Evolutionary conservation across 2,113 vertebrate genomes (phyloP), one percentile per base, ranked within the genome.

Genomic region (Sinocyclocheilus grahami): DNA sequence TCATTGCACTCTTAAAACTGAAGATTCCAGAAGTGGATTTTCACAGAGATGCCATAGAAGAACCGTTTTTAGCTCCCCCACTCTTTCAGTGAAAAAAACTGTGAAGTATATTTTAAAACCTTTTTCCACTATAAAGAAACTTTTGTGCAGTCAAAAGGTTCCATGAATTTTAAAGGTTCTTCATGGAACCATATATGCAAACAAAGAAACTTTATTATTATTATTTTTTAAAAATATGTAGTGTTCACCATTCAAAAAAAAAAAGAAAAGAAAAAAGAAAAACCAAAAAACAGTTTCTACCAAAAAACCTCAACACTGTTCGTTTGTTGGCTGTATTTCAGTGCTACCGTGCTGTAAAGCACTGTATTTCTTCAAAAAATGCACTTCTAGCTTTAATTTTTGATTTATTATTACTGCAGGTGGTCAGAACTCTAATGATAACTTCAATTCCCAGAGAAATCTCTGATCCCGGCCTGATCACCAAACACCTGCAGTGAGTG

Each of bases 401-500:
- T 24, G 1, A n/a, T 87, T 63, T 20, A 1, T 87, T 82, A 14
- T 92, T 80, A 60, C 89, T 89, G 5, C 88, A 99, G 98, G 95
- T 97, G 0, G 96, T 96, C 39, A 95, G 96, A 89, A 99, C 97
- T 0, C 90, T 99, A 88, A 98, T 99, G 97, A 96, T 99, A 86
- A 97, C 97, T 33, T 95, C 90, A 81, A 95, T 99, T 89, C 97
- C 98, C 55, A 96, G 89, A 90, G 97, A 98, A 79, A 97, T 99
- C 92, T 95, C 97, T 33, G 98, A 99, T 88, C 94, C 97, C 1
- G 96, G 96, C 80, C 93, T 98, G 86, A 94, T 99, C 93, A 96
- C 95, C 86, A 99, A 97, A 92, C 98, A 99, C 89, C 97, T 99
- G 87, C 98, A 99, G 98, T 99, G 95, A 95, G 95, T 94, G 42